Evolutionary conservation across 2,888 invertebrate species (phyloP).

Genomic region (Argyresthia goedartella): DNA sequence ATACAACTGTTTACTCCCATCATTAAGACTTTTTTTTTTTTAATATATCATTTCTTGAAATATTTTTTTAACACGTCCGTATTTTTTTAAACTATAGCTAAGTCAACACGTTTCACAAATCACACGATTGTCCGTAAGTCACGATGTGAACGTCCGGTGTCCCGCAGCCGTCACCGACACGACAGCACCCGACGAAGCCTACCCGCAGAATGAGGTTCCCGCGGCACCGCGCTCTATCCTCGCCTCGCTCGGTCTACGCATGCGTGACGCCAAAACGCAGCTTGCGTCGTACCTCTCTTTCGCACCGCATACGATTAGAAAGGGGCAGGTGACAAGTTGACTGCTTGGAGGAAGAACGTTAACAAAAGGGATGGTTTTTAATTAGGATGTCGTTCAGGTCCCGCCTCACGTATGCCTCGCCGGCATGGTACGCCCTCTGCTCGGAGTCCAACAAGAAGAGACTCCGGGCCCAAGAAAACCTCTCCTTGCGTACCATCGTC

Average conservation of each 20-base stretch:
- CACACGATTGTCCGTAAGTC: neutral
- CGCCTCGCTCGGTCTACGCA: constrained; percentile 33
- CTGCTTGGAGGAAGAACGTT: constrained; percentile 23
- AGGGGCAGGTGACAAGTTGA: constrained; percentile 10
- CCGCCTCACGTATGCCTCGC: no score
- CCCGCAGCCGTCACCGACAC: constrained; percentile 24
- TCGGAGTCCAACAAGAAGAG: no score
- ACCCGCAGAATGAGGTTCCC: constrained; percentile 41
- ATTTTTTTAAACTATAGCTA: no score
- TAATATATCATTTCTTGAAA: neutral
- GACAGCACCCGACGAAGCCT: constrained; percentile 44
- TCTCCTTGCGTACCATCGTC: no score
- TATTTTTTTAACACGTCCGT: neutral
- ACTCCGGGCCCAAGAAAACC: no score
- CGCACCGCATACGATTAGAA: constrained; percentile 7
- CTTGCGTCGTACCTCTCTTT: constrained; percentile 13
- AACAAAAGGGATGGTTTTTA: constrained; percentile 26
- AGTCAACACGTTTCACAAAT: neutral
- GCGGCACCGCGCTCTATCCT: neutral
- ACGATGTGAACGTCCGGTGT: neutral
- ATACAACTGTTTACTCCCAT: constrained; percentile 70
- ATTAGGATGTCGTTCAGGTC: neutral
- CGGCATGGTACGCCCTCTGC: no score
- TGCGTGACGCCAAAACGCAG: constrained; percentile 16
- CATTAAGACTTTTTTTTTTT: constrained; percentile 32